Base-by-base conservation (phyloP, 2,888 invertebrate genomes). In the Erebia palarica region DNA sequence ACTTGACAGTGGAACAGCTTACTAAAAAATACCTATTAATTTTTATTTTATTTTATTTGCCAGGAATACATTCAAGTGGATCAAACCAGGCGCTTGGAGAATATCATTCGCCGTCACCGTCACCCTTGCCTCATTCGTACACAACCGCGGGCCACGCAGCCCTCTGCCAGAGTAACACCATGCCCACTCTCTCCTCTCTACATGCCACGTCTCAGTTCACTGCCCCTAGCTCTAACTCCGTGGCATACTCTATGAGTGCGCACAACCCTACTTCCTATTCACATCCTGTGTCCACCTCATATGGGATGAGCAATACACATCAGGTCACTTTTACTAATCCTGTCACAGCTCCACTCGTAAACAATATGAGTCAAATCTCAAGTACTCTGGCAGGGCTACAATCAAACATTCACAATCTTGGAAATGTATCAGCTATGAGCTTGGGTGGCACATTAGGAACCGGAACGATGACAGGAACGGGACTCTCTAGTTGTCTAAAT, bases 81-180 rank as follows among this genome's bases (percentile, higher is more conserved):
- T 96, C 95, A 78, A 96, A 95, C 82, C 96, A 96, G 90, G 96
- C 95, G 73, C 88, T 96, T 77, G 95, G 96, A 78, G 96, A 95
- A 77, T 95, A 92, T 81, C 95, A 94, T 82, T 95, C 95, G 69
- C 95, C 94, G 79, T 89, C 95, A 89, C 86, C 94, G 83, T 86
- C 95, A 86, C 92, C 95, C 83, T 84, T 94, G 89, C 91, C 94
- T 76, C 92, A 95, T 88, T 88, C 94, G 82, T 91, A 95, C 88
- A 82, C 93, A 80, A 84, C 92, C 88, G 80, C 85, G 78, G 89
- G 91, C 72, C 91, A 91, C 81, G 84, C 88, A 70, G 88, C 86
- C 75, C 89, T 92, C 78, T 95, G 94, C 82, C 95, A 95, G 91
- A 95, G 95, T 90, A 95, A 93, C 88, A 95, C 95, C 75, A 95